A percentile compares a stretch with the other conserved stretches of the same genome.
Evolutionary conservation across 2,797 vertebrate genomes (phyloP).

Genomic region (Rhinophrynus dorsalis): DNA sequence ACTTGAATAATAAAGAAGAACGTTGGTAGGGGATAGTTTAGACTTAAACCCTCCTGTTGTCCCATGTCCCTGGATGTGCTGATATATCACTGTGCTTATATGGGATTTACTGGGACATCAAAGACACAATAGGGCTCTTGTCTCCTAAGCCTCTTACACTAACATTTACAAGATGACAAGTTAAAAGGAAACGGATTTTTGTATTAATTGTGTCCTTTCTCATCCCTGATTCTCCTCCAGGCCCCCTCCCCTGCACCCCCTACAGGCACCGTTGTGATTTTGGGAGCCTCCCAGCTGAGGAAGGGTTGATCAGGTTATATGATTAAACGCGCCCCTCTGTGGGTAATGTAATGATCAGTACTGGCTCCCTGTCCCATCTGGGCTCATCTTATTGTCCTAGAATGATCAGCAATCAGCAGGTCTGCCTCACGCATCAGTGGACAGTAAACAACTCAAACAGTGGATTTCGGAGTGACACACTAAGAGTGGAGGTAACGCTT

Average conservation of each 20-base stretch:
- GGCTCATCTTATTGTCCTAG: no score
- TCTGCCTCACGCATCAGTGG: no score
- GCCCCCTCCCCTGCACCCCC: no score
- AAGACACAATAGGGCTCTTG: conserved; percentile 6
- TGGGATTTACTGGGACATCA: conserved; percentile 25
- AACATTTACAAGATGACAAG: conserved; percentile 42
- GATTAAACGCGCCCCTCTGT: conserved; percentile 3
- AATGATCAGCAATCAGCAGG: no score
- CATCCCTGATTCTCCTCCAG: not conserved
- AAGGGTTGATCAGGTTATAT: conserved; percentile 38
- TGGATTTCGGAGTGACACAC: no score
- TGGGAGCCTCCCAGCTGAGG: not conserved
- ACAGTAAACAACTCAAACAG: no score
- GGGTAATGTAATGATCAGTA: conserved; percentile 12
- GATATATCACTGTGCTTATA: conserved; percentile 1
- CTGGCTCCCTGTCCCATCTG: conserved; percentile 80
- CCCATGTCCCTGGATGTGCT: not conserved
- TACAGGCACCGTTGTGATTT: not conserved
- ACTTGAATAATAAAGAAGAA: no score
- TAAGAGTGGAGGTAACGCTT: no score
- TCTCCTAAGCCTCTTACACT: conserved; percentile 34
- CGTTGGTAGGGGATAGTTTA: no score
- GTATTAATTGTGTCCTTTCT: conserved; percentile 16
- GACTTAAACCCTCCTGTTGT: not conserved
- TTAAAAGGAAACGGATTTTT: conserved; percentile 39